These are phyloP conservation scores for Anoura caudifer DNA, from an alignment of 2,113 vertebrate genomes.

Conservation along the genomic window DNA sequence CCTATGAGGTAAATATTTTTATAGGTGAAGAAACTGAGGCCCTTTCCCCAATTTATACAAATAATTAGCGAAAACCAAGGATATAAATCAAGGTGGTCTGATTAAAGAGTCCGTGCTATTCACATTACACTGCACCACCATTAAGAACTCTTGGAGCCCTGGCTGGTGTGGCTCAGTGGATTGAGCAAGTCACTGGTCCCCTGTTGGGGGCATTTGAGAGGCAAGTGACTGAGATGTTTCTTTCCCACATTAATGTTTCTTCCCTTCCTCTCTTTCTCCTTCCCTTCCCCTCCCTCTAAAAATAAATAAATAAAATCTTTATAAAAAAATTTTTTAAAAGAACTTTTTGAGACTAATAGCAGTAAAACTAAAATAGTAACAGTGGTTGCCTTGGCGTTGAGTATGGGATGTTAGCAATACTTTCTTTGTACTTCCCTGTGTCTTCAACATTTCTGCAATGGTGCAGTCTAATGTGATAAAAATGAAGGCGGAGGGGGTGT, in stretches of 20 bases:
- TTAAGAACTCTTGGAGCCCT: background rate
- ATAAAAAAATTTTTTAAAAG: too few relatives aligned
- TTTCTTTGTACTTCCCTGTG: background rate
- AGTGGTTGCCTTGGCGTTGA: background rate
- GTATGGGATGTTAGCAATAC: background rate
- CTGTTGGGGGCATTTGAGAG: too few relatives aligned
- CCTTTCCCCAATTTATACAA: background rate
- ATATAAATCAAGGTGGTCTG: background rate
- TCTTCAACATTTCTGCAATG: background rate
- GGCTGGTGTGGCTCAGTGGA: too few relatives aligned
- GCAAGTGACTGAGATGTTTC: too few relatives aligned
- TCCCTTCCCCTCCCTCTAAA: too few relatives aligned
- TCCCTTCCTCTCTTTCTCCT: too few relatives aligned
- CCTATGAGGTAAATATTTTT: background rate
- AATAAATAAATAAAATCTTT: too few relatives aligned
- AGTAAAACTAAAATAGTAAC: background rate
- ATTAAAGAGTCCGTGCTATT: background rate
- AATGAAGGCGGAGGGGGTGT: background rate
- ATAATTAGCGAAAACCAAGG: background rate
- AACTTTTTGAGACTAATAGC: background rate
- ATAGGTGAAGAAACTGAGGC: background rate
- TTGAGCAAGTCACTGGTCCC: too few relatives aligned
- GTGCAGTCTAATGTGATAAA: background rate
- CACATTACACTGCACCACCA: background rate
- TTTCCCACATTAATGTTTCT: too few relatives aligned